phyloP scores from a whole-genome alignment of 2,113 vertebrate species.

The Labeo rohita region DNA sequence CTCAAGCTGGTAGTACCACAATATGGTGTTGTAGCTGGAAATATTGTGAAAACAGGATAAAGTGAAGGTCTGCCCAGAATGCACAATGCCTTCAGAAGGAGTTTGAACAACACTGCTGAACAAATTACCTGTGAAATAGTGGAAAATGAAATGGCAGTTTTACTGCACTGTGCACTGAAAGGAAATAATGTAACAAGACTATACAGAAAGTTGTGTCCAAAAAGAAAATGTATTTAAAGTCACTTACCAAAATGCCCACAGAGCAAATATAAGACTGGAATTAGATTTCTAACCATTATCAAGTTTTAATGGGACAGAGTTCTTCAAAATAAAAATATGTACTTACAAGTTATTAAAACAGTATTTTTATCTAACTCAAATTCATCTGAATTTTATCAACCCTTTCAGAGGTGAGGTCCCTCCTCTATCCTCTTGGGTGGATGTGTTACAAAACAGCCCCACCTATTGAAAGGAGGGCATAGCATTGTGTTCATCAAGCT shows the following conservation, averaged over 20 bases:
- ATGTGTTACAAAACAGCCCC: background rate
- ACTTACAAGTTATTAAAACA: background rate
- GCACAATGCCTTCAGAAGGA: conserved; percentile 24
- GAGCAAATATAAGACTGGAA: background rate
- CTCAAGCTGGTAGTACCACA: conserved; percentile 51
- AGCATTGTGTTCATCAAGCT: background rate
- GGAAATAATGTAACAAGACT: background rate
- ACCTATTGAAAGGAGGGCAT: background rate
- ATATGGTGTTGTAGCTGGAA: conserved; percentile 40
- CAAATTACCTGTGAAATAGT: background rate
- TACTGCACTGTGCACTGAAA: background rate
- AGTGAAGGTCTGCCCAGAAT: background rate
- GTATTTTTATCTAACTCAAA: background rate
- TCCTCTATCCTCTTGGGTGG: background rate
- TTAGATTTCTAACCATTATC: background rate
- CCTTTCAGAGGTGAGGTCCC: background rate
- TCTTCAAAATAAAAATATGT: background rate
- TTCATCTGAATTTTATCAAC: background rate
- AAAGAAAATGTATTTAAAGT: background rate
- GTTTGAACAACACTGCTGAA: conserved; percentile 39
- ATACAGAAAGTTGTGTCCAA: background rate
- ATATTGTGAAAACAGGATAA: conserved; percentile 51
- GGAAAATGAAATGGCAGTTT: background rate
- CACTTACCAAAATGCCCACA: background rate
- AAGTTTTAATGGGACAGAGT: background rate